Evolutionary conservation across 2,888 invertebrate genomes (phyloP).

Genomic region (Bembecia ichneumoniformis): DNA sequence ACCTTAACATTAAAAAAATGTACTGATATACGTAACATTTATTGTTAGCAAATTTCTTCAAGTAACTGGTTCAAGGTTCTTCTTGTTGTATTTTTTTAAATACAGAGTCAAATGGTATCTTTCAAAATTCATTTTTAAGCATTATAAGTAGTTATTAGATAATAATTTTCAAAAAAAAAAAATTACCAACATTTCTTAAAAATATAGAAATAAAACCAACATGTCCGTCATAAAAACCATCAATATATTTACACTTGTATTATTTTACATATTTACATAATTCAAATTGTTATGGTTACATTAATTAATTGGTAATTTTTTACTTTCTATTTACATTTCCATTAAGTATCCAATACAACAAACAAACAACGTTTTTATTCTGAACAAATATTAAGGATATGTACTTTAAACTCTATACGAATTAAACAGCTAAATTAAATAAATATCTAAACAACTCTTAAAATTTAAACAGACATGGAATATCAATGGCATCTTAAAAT

Average conservation of each 20-base stretch:
- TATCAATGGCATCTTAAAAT: too few species aligned
- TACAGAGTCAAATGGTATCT: too few species aligned
- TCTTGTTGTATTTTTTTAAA: too few species aligned
- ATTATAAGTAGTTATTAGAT: too few species aligned
- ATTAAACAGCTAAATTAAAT: not conserved
- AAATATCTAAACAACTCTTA: not conserved
- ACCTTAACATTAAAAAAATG: too few species aligned
- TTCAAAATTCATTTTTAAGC: too few species aligned
- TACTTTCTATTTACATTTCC: slow-evolving; percentile 42
- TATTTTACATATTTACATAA: slow-evolving; percentile 61
- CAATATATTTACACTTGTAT: slow-evolving; percentile 60
- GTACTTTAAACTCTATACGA: slow-evolving; percentile 1
- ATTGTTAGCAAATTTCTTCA: too few species aligned
- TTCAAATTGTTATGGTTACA: slow-evolving; percentile 24
- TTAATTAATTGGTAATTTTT: slow-evolving; percentile 16
- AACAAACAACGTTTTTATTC: not conserved
- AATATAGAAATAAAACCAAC: slow-evolving; percentile 37
- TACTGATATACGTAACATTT: too few species aligned
- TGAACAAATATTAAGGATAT: not conserved
- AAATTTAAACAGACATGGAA: not conserved
- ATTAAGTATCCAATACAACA: not conserved
- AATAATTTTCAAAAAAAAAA: too few species aligned
- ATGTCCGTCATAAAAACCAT: slow-evolving; percentile 67
- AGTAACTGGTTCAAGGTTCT: too few species aligned
- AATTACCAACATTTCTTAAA: too few species aligned